These are phyloP conservation scores for Exephanes ischioxanthus DNA, from an alignment of 2,888 invertebrate genomes.

Conservation along the genomic window DNA sequence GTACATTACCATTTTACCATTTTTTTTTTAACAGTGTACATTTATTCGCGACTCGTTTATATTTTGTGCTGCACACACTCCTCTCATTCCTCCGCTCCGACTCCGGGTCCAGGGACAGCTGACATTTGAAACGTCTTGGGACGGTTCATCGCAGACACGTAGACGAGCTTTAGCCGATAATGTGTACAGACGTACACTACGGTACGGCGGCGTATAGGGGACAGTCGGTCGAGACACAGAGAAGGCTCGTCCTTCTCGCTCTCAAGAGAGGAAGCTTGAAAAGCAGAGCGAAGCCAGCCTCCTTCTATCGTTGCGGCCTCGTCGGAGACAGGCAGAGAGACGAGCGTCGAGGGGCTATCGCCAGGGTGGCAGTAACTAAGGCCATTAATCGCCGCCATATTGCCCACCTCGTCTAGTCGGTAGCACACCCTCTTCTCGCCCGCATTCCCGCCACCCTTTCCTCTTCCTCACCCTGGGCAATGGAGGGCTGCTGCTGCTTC, in stretches of 20 bases:
- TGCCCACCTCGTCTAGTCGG: conserved; percentile 78
- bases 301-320: conserved; percentile 16
- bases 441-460: conserved; percentile 19
- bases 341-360: conserved; percentile 64
- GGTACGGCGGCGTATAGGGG: conserved; percentile 33
- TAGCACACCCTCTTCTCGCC: conserved; percentile 69
- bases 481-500: conserved; percentile 48
- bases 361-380: conserved; percentile 75
- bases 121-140: conserved; percentile 55
- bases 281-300: conserved; percentile 24
- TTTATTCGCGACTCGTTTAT: not conserved
- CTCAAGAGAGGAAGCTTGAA: conserved; percentile 18
- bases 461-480: conserved; percentile 41
- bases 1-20: too few species aligned
- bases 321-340: conserved; percentile 47
- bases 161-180: conserved; percentile 7
- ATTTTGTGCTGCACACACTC: not conserved
- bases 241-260: conserved; percentile 50
- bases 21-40: too few species aligned
- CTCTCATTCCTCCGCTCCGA: conserved; percentile 16
- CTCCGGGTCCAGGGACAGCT: conserved; percentile 21
- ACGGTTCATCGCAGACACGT: conserved; percentile 46
- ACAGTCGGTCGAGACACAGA: conserved; percentile 46
- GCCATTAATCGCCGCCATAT: conserved; percentile 81
- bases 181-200: not conserved